Percentiles rank a stretch among this genome's conserved stretches.
Conservation (phyloP, 2,888 invertebrate species). For the Boloria selene region DNA sequence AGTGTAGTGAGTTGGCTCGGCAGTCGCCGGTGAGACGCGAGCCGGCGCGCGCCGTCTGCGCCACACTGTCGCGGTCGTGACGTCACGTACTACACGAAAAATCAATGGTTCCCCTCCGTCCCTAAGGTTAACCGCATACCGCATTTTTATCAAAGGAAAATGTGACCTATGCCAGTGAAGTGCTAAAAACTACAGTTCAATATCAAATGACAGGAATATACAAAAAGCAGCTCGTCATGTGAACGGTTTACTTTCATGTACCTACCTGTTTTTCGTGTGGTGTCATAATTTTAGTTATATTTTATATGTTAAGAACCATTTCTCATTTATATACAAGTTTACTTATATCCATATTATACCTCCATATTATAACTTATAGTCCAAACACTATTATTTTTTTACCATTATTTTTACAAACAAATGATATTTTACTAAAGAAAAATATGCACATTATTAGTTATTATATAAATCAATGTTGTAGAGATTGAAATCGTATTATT, state of each 20-base stretch:
- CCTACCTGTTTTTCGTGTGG: constrained; percentile 62
- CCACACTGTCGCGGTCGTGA: constrained; percentile 65
- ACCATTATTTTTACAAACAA: no score
- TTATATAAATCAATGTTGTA: constrained; percentile 35
- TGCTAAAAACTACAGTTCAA: constrained; percentile 54
- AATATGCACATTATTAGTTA: background rate
- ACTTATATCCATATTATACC: no score
- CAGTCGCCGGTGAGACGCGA: constrained; percentile 76
- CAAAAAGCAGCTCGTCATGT: constrained; percentile 58
- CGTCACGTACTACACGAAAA: constrained; percentile 77
- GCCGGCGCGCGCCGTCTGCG: constrained; percentile 74
- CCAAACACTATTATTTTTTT: no score
- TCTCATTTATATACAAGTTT: no score
- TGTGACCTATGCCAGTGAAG: constrained; percentile 76
- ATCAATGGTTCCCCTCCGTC: constrained; percentile 74
- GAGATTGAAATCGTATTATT: constrained; percentile 21
- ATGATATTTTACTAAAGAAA: no score
- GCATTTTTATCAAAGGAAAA: constrained; percentile 76
- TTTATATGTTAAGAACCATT: constrained; percentile 34
- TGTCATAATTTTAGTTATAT: constrained; percentile 62
- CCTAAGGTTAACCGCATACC: constrained; percentile 78
- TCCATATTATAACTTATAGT: no score
- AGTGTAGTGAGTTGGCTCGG: constrained; percentile 47
- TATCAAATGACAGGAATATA: constrained; percentile 49
- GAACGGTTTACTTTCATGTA: constrained; percentile 69